Base-by-base conservation (phyloP, 2,888 invertebrate species). In the Scaptomyza cyrtandrae region DNA sequence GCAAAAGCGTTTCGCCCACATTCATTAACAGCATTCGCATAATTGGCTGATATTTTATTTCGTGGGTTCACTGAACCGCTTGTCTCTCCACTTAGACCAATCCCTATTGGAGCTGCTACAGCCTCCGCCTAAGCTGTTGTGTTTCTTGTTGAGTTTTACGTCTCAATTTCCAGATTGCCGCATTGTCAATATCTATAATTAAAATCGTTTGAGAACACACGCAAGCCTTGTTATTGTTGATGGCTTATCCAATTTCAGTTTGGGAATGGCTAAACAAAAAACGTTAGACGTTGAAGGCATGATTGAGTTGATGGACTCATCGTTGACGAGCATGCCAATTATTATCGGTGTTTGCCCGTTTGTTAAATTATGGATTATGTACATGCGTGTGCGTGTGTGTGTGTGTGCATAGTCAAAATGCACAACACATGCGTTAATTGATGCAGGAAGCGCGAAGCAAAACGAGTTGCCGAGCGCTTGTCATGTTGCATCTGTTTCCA, bases 21-120 rank as follows among this genome's bases (percentile, higher is more conserved):
- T 85, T 85, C 85, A 87, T 85, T 85, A 85, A 75, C 87, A 82
- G 76, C 78, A 76, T 67, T 78, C 83, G 84, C 80, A 85, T 87
- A 87, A 85, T 85, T 85, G 85, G 87, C 85, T 69, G 61, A 76
- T 71, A 73, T 66, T 65, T 41, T 10, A 16, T 41, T 65, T 65
- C 33, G 62, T 65, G 68, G 69, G 82, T 78, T 82, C 72, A 83
- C 50, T 75, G 80, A 86, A 79, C 85, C 73, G 44, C 14, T 39
- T n/a, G 3, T 49, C 19, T 0, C 44, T 24, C 10, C 44, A 37
- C 33, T 46, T 31, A 65, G 59, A 62, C 78, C 81, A 84, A 81
- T 70, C 67, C 69, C 75, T 82, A 54, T 24, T n/a, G 66, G 62
- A 69, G 61, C 2, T 60, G 5, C 16, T 39, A 24, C 52, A 52